These are phyloP conservation scores for Drosophila merina DNA, from an alignment of 2,888 invertebrate genomes.

Conservation along the genomic window DNA sequence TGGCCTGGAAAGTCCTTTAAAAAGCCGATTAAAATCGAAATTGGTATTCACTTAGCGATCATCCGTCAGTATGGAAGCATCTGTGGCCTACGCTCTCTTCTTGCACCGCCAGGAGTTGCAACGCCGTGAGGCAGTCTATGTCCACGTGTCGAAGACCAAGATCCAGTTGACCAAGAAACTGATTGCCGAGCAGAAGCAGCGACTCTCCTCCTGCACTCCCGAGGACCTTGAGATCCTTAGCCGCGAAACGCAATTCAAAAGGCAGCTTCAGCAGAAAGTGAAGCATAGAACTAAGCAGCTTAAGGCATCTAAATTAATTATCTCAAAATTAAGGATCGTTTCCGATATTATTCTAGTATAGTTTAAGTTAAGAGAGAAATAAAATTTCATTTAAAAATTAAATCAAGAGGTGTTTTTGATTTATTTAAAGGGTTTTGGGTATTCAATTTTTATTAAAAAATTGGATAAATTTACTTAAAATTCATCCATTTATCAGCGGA, in stretches of 20 bases:
- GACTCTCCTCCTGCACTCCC: slow-evolving; percentile 47
- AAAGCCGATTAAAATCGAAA: slow-evolving; percentile 7
- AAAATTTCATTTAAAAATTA: slow-evolving; percentile 51
- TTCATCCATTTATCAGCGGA: slow-evolving; percentile 15
- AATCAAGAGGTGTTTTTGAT: slow-evolving; percentile 10
- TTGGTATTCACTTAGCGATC: slow-evolving; percentile 48
- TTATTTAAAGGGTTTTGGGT: not conserved
- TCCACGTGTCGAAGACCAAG: slow-evolving; percentile 56
- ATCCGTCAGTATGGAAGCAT: slow-evolving; percentile 54
- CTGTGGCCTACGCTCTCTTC: slow-evolving; percentile 60
- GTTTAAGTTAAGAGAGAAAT: slow-evolving; percentile 48
- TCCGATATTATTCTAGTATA: slow-evolving; percentile 19
- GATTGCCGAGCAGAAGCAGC: slow-evolving; percentile 51
- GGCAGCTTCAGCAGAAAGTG: slow-evolving; percentile 49
- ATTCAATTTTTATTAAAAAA: slow-evolving; percentile 7
- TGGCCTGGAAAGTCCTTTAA: slow-evolving; percentile 34
- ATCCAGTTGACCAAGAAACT: slow-evolving; percentile 53
- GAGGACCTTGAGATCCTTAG: slow-evolving; percentile 62
- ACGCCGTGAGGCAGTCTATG: slow-evolving; percentile 43
- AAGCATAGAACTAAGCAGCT: slow-evolving; percentile 55
- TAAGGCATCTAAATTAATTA: slow-evolving; percentile 24
- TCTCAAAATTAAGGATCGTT: slow-evolving; percentile 1
- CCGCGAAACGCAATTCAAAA: slow-evolving; percentile 59
- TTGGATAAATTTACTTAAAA: not conserved
- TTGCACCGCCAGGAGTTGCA: slow-evolving; percentile 64